These are phyloP conservation scores for Coregonus ussuriensis DNA, from an alignment of 2,797 vertebrate species.

Conservation along the genomic window DNA sequence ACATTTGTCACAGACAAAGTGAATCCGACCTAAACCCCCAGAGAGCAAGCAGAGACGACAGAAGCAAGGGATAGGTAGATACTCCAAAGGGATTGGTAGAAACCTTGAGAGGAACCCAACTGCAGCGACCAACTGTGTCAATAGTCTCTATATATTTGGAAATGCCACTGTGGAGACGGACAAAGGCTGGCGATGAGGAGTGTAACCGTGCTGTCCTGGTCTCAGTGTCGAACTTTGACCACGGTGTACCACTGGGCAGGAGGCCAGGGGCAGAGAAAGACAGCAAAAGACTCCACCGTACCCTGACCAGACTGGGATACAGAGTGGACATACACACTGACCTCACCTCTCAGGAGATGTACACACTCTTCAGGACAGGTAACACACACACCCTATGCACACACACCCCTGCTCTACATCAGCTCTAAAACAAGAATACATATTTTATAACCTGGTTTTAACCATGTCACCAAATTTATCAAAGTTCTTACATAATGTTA, in stretches of 20 bases:
- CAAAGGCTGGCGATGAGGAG: background rate
- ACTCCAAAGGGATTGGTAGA: too few species aligned
- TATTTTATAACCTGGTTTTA: too few species aligned
- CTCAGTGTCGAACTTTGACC: slow-evolving; percentile 57
- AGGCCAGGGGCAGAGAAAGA: slow-evolving; percentile 63
- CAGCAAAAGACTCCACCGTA: slow-evolving; percentile 62
- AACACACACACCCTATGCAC: background rate
- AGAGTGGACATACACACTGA: slow-evolving; percentile 65
- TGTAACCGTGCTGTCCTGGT: slow-evolving; percentile 68
- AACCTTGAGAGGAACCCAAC: background rate
- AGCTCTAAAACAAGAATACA: too few species aligned
- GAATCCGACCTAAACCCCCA: background rate
- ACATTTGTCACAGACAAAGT: background rate
- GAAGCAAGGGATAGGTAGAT: background rate
- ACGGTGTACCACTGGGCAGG: background rate
- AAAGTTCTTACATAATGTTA: too few species aligned
- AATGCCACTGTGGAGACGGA: background rate
- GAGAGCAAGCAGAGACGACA: background rate
- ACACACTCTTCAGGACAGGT: slow-evolving; percentile 71
- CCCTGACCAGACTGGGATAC: slow-evolving; percentile 71
- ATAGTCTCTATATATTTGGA: background rate
- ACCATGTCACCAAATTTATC: too few species aligned
- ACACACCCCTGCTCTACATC: background rate
- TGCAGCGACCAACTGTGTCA: too few species aligned
- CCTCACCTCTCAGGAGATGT: slow-evolving; percentile 66